Base-by-base conservation (phyloP, 2,797 vertebrate genomes). In the Notamacropus eugenii region DNA sequence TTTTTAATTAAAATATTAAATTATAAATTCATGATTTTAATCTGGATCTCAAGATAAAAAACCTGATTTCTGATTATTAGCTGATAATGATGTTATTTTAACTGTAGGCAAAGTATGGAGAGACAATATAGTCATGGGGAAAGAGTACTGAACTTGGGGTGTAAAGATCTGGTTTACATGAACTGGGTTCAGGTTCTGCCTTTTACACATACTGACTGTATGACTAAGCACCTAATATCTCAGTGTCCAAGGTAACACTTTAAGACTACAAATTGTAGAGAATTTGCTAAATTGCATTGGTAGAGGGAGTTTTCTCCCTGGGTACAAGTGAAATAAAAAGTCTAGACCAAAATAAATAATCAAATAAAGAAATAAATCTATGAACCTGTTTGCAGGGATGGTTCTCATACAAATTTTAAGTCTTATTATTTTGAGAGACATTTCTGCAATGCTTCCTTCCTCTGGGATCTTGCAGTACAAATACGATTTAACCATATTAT, bases 401-500 rank as follows among this genome's bases (percentile, higher is more conserved):
- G 95, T 95, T 67, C 55, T 92, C 90, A 96, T 90, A 28, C 54
- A 57, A 92, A 95, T 95, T 95, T 96, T 95, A 96, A 93, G 55
- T 50, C 92, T 40, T 28, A 96, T 91, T 9, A 92, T 24, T 92
- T 94, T 46, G 95, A 97, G 5, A 96, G 50, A 95, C 24, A 92
- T 58, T 95, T 94, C 90, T 46, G 4, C 14, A 62, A 92, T 93
- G 92, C 93, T 54, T 1, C 4, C 8, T 14, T 67, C 14, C 67
- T 16, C 19, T n/a, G 87, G 55, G 54, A 94, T 95, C 95, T 54
- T 96, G 0, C 28, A 93, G 55, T 94, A 92, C 0, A 90, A 92
- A 40, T 90, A 8, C 46, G 58, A 95, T 34, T 94, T 94, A 96
- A 87, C 19, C 67, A 55, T 95, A 82, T 58, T 93, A 90, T 92